Evolutionary conservation across 2,797 vertebrate species (phyloP).

Genomic region (Sebastolobus altivelis): DNA sequence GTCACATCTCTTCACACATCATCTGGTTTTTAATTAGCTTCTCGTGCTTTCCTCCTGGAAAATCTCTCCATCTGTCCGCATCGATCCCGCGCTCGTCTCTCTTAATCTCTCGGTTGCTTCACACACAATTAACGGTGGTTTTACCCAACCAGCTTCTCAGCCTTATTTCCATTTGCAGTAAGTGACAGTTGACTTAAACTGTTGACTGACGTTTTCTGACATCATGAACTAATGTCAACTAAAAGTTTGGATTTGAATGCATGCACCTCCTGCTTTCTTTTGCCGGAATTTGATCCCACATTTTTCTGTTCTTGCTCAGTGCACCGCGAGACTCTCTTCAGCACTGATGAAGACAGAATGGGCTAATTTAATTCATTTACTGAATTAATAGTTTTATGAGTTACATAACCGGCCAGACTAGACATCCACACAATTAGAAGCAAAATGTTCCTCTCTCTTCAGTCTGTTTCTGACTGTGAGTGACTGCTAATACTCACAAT

Average conservation of each 20-base stretch:
- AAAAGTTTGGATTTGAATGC: background rate
- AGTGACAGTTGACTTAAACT: background rate
- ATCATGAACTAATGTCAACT: background rate
- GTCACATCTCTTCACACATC: conserved; percentile 32
- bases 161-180: background rate
- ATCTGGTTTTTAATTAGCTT: conserved; percentile 63
- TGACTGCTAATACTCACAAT: conserved; percentile 5
- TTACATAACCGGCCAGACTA: background rate
- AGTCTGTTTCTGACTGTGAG: background rate
- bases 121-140: conserved; percentile 24
- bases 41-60: conserved; percentile 38
- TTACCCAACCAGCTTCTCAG: background rate
- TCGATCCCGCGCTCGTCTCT: conserved; percentile 20
- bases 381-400: conserved; percentile 11
- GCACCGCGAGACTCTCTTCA: background rate
- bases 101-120: conserved; percentile 34
- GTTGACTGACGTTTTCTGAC: background rate
- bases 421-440: background rate
- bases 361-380: conserved; percentile 1
- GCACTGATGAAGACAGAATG: background rate
- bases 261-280: background rate
- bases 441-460: background rate
- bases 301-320: background rate
- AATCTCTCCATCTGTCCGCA: conserved; percentile 63
- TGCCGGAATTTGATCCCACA: background rate